These are phyloP conservation scores for Candidula unifasciata DNA, from an alignment of 2,888 invertebrate genomes.

Conservation along the genomic window DNA sequence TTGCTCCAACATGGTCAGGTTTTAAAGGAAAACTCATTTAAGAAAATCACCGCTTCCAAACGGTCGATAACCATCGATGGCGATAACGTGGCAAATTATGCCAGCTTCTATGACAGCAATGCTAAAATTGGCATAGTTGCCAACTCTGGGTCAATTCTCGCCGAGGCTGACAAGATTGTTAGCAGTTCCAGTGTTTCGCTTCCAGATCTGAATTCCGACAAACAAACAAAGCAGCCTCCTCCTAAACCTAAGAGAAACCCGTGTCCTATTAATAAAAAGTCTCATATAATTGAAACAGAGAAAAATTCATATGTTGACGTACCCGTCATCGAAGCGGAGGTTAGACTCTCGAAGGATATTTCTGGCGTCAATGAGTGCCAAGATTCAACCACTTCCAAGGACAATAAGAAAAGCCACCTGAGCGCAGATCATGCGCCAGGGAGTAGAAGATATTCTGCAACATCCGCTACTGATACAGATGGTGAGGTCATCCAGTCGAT, in stretches of 20 bases:
- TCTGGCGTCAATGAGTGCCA: neutral
- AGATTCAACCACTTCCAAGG: neutral
- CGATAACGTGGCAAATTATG: neutral
- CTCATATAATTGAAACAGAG: neutral
- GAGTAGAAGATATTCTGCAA: neutral
- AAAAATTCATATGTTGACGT: neutral
- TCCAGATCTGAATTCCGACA: neutral
- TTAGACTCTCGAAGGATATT: neutral
- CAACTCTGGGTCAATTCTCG: neutral
- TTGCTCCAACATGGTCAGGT: neutral
- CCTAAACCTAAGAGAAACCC: constrained; percentile 10
- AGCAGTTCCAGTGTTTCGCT: neutral
- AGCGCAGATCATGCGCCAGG: neutral
- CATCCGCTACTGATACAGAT: neutral
- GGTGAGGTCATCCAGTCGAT: neutral
- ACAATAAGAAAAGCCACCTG: neutral
- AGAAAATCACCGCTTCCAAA: neutral
- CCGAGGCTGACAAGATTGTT: neutral
- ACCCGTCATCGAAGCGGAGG: neutral
- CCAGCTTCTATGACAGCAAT: neutral
- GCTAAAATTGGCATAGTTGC: neutral
- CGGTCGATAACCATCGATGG: neutral
- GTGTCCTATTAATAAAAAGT: neutral
- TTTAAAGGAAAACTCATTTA: neutral
- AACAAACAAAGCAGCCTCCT: neutral